phyloP scores from a whole-genome alignment of 2,113 vertebrate genomes.

The Rhagologus leucostigma region DNA sequence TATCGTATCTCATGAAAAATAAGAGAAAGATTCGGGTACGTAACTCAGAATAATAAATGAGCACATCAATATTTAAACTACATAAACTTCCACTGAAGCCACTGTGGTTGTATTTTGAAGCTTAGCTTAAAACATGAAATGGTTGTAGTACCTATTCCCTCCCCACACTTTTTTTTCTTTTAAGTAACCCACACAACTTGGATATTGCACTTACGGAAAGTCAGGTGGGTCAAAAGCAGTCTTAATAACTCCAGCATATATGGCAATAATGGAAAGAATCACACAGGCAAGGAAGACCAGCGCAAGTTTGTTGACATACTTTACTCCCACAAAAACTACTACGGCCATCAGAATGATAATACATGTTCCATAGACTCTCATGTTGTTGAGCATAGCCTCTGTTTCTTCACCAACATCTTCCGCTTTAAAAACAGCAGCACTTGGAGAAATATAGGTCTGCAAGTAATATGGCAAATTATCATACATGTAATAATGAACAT shows the following conservation, averaged over 20 bases:
- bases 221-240: conserved; percentile 86
- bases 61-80: neutral
- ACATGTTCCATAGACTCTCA: conserved; percentile 91
- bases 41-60: neutral
- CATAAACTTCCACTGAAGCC: neutral
- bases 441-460: conserved; percentile 91
- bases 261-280: conserved; percentile 91
- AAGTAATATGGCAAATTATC: neutral
- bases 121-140: neutral
- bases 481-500: neutral
- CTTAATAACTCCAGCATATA: conserved; percentile 95
- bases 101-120: neutral
- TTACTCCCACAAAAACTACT: conserved; percentile 94
- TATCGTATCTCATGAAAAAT: neutral
- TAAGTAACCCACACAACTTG: neutral
- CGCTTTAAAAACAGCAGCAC: conserved; percentile 84
- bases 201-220: conserved; percentile 80
- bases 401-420: conserved; percentile 65
- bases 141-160: neutral
- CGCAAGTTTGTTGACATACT: conserved; percentile 95
- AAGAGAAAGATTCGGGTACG: neutral
- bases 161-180: neutral
- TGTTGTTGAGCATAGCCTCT: conserved; percentile 85
- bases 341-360: conserved; percentile 85
- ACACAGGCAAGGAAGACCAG: conserved; percentile 94